Base-by-base conservation (phyloP, 2,113 vertebrate species). In the Rhynchopsitta pachyrhyncha region DNA sequence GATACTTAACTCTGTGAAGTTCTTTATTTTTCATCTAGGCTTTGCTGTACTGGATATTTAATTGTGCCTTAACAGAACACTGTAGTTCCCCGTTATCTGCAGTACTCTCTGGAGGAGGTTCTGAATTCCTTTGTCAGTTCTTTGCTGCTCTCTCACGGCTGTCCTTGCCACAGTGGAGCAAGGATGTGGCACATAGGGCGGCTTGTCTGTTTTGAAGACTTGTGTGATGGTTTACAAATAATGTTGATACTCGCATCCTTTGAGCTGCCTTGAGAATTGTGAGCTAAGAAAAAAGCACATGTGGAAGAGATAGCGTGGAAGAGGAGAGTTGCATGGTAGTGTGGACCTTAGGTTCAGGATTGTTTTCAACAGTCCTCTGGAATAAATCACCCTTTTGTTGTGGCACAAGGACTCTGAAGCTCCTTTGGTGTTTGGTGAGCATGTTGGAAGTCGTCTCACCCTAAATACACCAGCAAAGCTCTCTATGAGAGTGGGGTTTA, bases 381-480 rank as follows among this genome's bases (percentile, higher is more conserved):
- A 37, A 24, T 87, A 85, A 92, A 74, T 92, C 84, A 76, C 57
- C 77, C 67, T 41, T 68, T 93, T 39, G 19, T 27, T 53, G 81
- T 39, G 82, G 78, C 66, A 29, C 78, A 62, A 53, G 80, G 53
- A 59, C 44, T 70, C 46, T 42, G 82, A 91, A 96, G 86, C 91
- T 86, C 52, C 88, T 95, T 69, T 63, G 91, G 46, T 42, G 68
- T 70, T 92, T 63, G 73, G 60, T 64, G 80, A n/a, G 3, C n/a
- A 35, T n/a, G 4, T 22, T 10, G 41, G 73, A 59, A 11, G 2
- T 78, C 63, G 31, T 19, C 28, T 67, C 91, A 69, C 86, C 81
- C 64, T 94, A 55, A 93, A 75, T 91, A 68, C 52, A 9, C 50
- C 17, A 6, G 69, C 60, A 86, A 42, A 84, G 93, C 93, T 91